phyloP scores from a whole-genome alignment of 2,113 vertebrate species.

The Passer montanus region DNA sequence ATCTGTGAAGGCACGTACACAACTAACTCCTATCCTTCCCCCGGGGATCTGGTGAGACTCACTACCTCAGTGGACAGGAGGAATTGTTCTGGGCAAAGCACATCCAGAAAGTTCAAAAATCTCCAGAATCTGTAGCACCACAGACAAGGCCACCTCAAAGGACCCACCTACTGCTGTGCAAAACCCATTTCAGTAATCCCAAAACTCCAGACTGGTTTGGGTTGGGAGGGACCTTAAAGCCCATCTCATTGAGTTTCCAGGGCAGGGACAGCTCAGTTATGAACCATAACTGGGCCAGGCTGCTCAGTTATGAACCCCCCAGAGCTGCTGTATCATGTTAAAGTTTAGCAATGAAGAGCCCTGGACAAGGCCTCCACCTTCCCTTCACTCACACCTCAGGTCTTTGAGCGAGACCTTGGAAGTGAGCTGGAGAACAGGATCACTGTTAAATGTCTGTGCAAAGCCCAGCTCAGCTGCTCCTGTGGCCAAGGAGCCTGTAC shows the following conservation, averaged over 20 bases:
- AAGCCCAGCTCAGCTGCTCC: background rate
- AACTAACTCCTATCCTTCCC: background rate
- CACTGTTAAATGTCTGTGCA: background rate
- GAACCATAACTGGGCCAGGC: background rate
- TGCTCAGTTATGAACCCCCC: background rate
- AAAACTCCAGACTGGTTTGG: background rate
- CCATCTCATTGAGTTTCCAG: background rate
- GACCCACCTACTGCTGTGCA: background rate
- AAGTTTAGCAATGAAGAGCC: background rate
- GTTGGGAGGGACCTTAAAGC: background rate
- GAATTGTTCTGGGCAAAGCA: background rate
- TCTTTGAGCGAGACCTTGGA: background rate
- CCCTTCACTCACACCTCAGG: background rate
- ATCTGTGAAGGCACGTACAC: background rate
- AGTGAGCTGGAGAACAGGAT: background rate
- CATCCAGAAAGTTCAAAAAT: accelerated
- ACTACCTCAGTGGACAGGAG: background rate
- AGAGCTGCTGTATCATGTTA: background rate
- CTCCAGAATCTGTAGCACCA: background rate
- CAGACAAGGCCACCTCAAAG: background rate
- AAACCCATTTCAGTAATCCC: background rate
- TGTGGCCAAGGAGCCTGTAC: background rate
- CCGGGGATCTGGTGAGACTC: background rate
- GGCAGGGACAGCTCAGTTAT: background rate
- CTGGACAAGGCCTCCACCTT: background rate